Base-by-base conservation (phyloP, 2,888 invertebrate genomes). In the Helobdella robusta region DNA sequence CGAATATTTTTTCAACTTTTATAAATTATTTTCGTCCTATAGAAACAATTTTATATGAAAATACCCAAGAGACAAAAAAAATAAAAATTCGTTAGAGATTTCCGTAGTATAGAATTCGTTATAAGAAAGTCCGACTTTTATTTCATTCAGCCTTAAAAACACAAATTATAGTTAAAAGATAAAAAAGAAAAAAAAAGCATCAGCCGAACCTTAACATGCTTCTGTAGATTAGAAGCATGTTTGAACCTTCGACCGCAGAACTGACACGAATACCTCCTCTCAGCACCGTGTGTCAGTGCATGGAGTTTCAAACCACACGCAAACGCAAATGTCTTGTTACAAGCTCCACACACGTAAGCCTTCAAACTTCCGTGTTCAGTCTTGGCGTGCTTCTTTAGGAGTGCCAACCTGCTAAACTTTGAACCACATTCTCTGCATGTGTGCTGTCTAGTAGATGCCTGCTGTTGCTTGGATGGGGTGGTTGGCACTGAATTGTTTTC, bases 141-240 rank as follows among this genome's bases (percentile, higher is more conserved):
- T n/a, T n/a, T n/a, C n/a, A n/a, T n/a, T n/a, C n/a, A n/a, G n/a
- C n/a, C n/a, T n/a, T n/a, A n/a, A n/a, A n/a, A n/a, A n/a, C n/a
- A n/a, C n/a, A n/a, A n/a, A n/a, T n/a, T n/a, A n/a, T n/a, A n/a
- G n/a, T n/a, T n/a, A n/a, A n/a, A n/a, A n/a, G n/a, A n/a, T n/a
- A n/a, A n/a, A n/a, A n/a, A n/a, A n/a, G n/a, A n/a, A n/a, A n/a
- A n/a, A n/a, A n/a, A n/a, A n/a, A n/a, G n/a, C n/a, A n/a, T n/a
- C n/a, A n/a, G n/a, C n/a, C n/a, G n/a, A n/a, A 62, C 62, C 48
- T 62, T 62, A 25, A 62, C 62, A 32, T 66, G 66, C n/a, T 66
- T 66, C 46, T 52, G 56, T 15, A 66, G 66, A 44, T 66, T 66
- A 8, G 66, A 66, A 18, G 56, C 46, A 18, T 61, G 62, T 40